Base-by-base conservation (phyloP, 2,888 invertebrate species). In the Seladonia tumulorum region DNA sequence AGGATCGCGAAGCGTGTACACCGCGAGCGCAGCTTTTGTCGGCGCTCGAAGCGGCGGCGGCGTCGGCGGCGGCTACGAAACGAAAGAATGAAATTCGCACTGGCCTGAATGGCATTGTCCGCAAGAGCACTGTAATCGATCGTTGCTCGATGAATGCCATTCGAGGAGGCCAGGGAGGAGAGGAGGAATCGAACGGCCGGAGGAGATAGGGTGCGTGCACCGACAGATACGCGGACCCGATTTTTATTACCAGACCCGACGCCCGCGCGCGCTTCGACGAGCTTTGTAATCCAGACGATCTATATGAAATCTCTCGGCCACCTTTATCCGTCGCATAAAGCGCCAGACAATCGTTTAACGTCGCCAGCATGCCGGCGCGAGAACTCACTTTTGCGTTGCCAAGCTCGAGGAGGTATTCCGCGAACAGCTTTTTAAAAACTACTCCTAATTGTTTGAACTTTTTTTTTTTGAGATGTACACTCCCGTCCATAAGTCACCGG, bases 81-180 rank as follows among this genome's bases (percentile, higher is more conserved):
- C 82, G 81, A 81, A 89, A 87, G 89, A 89, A 90, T 90, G 88
- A 90, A 90, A 88, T 88, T 90, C 90, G 87, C 89, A 72, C 88
- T 85, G 78, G 86, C 84, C 88, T 82, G 85, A 77, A 83, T 76
- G 87, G 89, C 70, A 90, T 90, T 90, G 91, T 90, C 80, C 86
- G 86, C 82, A 47, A 63, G 85, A 87, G 85, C 84, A 88, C 82
- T 85, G 86, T 87, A 89, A 88, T 90, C 89, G 90, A 90, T 90
- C 85, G 90, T 90, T 85, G 76, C 82, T 87, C 88, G 81, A 83
- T 91, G 91, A 90, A 90, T 90, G 87, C 85, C 76, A 77, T 74
- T 45, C 45, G 76, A 84, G 79, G 76, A 25, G 47, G 53, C 74
- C 71, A 68, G 73, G 76, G 78, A 74, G 53, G 76, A 60, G 79